Conservation (phyloP, 2,113 vertebrate genomes). For the Cercocebus atys region DNA sequence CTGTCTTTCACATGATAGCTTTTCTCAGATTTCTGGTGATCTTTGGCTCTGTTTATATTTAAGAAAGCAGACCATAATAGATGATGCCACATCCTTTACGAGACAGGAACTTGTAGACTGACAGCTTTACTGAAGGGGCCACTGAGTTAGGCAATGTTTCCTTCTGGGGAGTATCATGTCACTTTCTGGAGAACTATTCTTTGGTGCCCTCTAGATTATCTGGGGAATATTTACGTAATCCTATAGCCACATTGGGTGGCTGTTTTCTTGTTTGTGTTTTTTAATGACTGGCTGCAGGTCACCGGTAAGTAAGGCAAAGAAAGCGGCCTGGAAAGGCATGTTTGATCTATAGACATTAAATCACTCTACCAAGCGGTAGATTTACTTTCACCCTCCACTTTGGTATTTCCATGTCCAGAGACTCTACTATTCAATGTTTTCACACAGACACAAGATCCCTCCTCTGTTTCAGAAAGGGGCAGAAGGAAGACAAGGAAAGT, state of each 20-base stretch:
- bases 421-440: not conserved
- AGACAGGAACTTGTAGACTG: not conserved
- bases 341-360: not conserved
- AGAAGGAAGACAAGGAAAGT: not conserved
- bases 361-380: not conserved
- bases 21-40: not conserved
- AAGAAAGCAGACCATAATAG: not conserved
- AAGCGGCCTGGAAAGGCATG: not conserved
- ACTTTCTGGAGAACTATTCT: not conserved
- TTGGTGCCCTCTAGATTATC: not conserved
- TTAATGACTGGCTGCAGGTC: not conserved
- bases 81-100: not conserved
- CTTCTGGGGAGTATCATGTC: too few species aligned
- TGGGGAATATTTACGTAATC: not conserved
- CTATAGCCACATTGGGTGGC: not conserved
- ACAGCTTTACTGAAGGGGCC: not conserved
- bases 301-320: not conserved
- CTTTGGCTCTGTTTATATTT: not conserved
- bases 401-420: not conserved
- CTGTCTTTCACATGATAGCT: not conserved
- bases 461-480: not conserved
- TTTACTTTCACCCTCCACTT: not conserved
- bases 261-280: not conserved
- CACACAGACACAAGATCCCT: not conserved
- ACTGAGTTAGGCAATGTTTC: not conserved